phyloP scores from a whole-genome alignment of 2,113 vertebrate species.

The Pseudorasbora parva region DNA sequence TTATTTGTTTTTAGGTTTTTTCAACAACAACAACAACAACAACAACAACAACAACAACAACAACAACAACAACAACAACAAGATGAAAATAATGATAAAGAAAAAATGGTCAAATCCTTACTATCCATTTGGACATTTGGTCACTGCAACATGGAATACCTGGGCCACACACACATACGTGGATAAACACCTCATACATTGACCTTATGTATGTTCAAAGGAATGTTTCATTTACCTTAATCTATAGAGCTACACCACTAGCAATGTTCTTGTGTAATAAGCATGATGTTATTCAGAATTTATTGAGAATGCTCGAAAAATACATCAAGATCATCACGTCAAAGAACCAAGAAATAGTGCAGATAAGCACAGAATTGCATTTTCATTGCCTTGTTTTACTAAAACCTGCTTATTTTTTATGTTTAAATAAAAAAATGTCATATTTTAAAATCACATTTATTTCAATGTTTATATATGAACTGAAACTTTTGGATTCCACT shows the following conservation, averaged over 20 bases:
- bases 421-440: background rate
- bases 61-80: too few relatives aligned
- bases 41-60: too few relatives aligned
- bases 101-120: too few relatives aligned
- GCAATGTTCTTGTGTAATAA: constrained; percentile 39
- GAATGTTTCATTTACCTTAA: background rate
- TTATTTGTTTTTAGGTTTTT: background rate
- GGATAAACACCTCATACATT: background rate
- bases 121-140: too few relatives aligned
- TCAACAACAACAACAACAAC: too few relatives aligned
- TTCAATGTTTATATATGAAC: background rate
- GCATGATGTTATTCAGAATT: background rate
- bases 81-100: too few relatives aligned
- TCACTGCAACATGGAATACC: too few relatives aligned
- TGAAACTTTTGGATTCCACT: background rate
- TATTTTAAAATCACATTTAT: background rate
- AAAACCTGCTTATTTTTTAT: background rate
- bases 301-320: background rate
- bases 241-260: background rate
- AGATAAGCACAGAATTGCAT: background rate
- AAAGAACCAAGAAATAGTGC: background rate
- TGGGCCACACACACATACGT: background rate
- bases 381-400: background rate
- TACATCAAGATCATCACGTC: background rate
- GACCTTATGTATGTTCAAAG: constrained; percentile 1